Evolutionary conservation across 2,113 vertebrate genomes (phyloP), one percentile per base, ranked within the genome.

Genomic region (Coracopsis vasa): DNA sequence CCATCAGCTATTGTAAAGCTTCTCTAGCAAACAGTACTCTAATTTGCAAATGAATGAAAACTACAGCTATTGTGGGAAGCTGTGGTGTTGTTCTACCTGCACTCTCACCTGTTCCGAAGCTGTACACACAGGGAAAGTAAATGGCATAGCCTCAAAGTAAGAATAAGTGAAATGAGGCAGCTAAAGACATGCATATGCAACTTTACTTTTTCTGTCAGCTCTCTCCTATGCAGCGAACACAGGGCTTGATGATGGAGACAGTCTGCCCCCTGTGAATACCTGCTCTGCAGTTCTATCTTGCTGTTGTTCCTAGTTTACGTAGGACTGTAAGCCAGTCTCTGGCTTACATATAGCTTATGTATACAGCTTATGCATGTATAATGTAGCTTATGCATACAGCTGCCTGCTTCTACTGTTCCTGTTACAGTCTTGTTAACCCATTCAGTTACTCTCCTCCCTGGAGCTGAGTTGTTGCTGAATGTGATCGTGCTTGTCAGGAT

Each of bases 41-140:
- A 37, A 95, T 92, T 92, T 95, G 65, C 91, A 95, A 91, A 56
- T 92, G 80, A 91, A 89, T 92, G 47, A 84, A 91, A 75, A 61
- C 54, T 65, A 44, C 21, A 56, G 65, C 65, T 44, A 69, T 10
- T 37, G 58, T 78, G 77, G 80, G 69, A 87, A 92, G 82, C 86
- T 37, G 47, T 51, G n/a, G 74, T 27, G 70, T 51, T 92, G 58
- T 89, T 95, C 83, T 93, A 90, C 86, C 88, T 95, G 73, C 77
- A 53, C 47, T 95, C 51, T 47, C 19, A 54, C 4, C 3, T 80
- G 79, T 93, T 88, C 64, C 74, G 41, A 72, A 92, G 48, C 28
- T 90, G 62, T 73, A 71, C 4, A 21, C 42, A 14, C 10, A 51
- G 47, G 33, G 45, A 44, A 78, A 79, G 50, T 53, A 86, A 94